Evolutionary conservation across 2,797 vertebrate genomes (phyloP).

Genomic region (Oreortyx pictus): DNA sequence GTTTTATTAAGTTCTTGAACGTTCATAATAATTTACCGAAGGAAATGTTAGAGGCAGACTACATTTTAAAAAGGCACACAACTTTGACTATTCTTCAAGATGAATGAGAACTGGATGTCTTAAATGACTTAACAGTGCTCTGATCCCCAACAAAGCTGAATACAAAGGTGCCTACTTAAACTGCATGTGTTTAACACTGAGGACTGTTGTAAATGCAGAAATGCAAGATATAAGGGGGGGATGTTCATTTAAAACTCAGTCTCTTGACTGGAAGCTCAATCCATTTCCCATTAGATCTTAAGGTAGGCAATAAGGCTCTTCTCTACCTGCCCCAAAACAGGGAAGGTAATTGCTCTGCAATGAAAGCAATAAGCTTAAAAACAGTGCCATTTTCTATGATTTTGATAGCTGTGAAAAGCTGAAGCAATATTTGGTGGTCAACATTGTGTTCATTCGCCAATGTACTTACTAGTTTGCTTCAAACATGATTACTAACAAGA

Average conservation of each 20-base stretch:
- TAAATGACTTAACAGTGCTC: neutral
- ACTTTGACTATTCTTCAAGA: neutral
- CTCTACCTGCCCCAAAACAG: conserved; percentile 9
- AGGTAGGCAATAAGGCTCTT: neutral
- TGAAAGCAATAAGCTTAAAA: conserved; percentile 31
- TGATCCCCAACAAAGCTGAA: neutral
- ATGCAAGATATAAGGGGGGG: neutral
- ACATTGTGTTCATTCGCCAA: neutral
- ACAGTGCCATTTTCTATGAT: neutral
- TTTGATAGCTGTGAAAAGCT: neutral
- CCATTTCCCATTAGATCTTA: neutral
- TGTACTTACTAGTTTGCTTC: neutral
- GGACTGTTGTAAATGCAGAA: neutral
- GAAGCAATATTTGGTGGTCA: neutral
- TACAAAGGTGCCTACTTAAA: neutral
- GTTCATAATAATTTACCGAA: neutral
- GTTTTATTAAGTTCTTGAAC: neutral
- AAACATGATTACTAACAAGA: neutral
- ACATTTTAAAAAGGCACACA: neutral
- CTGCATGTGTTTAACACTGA: neutral
- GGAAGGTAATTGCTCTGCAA: conserved; percentile 17
- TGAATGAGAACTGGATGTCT: neutral
- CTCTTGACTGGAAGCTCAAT: neutral
- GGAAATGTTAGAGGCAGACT: neutral
- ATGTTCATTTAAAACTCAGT: neutral